phyloP scores from a whole-genome alignment of 2,888 invertebrate species.

The Lacanobia oleracea region DNA sequence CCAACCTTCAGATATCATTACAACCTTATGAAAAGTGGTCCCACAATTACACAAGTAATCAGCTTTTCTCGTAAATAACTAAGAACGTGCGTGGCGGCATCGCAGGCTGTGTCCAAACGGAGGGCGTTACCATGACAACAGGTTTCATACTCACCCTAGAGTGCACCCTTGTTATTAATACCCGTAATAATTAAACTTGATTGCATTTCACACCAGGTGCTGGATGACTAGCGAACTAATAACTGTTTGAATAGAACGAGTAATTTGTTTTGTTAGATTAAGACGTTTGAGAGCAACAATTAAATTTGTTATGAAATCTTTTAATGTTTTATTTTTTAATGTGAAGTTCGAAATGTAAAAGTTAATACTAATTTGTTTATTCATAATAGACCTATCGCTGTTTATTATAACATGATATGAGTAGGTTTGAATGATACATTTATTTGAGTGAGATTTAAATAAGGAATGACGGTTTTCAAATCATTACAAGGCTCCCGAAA shows the following conservation, averaged over 20 bases:
- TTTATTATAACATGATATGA: not conserved
- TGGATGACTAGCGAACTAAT: constrained; percentile 84
- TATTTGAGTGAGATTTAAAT: constrained; percentile 20
- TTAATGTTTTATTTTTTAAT: not conserved
- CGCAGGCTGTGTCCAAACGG: constrained; percentile 85
- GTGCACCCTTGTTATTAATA: constrained; percentile 91
- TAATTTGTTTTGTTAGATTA: constrained; percentile 63
- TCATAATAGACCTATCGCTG: not conserved
- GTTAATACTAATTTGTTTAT: not conserved
- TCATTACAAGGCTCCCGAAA: constrained; percentile 3
- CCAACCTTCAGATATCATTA: constrained; percentile 55
- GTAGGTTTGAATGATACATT: not conserved
- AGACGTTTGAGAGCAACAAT: constrained; percentile 55
- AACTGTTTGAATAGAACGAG: constrained; percentile 71
- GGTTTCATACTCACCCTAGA: constrained; percentile 80
- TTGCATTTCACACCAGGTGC: constrained; percentile 90
- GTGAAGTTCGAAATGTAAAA: not conserved
- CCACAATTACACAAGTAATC: constrained; percentile 87
- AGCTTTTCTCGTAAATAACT: constrained; percentile 87
- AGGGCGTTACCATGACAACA: constrained; percentile 88
- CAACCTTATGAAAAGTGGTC: constrained; percentile 63
- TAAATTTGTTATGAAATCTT: constrained; percentile 31
- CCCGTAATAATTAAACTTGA: constrained; percentile 90
- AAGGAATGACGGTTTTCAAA: constrained; percentile 9
- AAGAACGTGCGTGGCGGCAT: constrained; percentile 78